Percentiles rank a stretch among this genome's conserved stretches.
These are phyloP conservation scores for Oscheius sp. DNA, from an alignment of 1,140 invertebrate species.

Conservation along the genomic window DNA sequence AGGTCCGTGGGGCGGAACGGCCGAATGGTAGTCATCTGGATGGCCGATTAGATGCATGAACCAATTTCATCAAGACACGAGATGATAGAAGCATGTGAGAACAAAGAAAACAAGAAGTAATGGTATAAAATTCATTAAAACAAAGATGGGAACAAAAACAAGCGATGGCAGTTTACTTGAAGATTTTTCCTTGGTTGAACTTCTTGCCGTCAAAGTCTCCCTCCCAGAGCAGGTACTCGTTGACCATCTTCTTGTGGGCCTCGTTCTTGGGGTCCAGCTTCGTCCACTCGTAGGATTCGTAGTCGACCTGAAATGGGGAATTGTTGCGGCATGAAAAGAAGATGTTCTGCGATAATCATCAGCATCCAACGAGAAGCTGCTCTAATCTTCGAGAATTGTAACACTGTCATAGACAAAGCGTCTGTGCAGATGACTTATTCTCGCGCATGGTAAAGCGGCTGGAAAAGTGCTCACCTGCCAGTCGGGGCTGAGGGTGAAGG, in stretches of 20 bases:
- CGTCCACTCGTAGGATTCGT: conserved; percentile 91
- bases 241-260: conserved; percentile 83
- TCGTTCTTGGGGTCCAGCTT: conserved; percentile 80
- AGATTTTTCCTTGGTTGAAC: conserved; percentile 98
- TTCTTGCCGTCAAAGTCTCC: conserved; percentile 81
- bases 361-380: conserved; percentile 31
- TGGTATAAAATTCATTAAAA: not conserved
- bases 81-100: no score
- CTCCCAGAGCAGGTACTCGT: conserved; percentile 87
- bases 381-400: conserved; percentile 27
- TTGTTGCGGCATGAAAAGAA: conserved; percentile 18
- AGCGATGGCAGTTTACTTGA: conserved; percentile 72
- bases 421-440: conserved; percentile 20
- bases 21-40: conserved; percentile 80
- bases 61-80: no score
- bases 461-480: conserved; percentile 64
- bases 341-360: conserved; percentile 1
- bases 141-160: not conserved
- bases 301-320: conserved; percentile 71
- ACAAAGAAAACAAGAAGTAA: not conserved
- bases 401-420: conserved; percentile 12
- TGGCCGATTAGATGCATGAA: no score
- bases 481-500: conserved; percentile 72
- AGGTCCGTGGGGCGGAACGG: conserved; percentile 90
- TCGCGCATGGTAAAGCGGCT: conserved; percentile 2